Evolutionary conservation across 2,797 vertebrate species (phyloP).

Genomic region (Rhinella marina): DNA sequence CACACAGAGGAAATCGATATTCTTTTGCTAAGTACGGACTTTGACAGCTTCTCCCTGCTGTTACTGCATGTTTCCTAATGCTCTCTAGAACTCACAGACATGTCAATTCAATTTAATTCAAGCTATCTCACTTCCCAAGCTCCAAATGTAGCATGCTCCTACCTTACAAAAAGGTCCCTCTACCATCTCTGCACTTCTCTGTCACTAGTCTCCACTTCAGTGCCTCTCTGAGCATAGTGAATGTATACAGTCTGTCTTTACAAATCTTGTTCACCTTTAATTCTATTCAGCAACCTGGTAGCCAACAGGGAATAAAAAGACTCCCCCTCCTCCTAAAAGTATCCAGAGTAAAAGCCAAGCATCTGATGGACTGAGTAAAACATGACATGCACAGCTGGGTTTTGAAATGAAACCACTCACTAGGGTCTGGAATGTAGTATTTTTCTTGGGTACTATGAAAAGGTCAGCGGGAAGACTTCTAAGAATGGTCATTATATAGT

Average conservation of each 20-base stretch:
- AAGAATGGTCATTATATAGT: constrained; percentile 6
- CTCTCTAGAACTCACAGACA: constrained; percentile 46
- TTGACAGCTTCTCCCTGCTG: constrained; percentile 54
- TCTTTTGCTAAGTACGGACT: constrained; percentile 44
- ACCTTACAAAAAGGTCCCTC: constrained; percentile 32
- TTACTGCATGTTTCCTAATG: constrained; percentile 50
- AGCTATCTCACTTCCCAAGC: neutral
- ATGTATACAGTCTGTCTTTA: constrained; percentile 56
- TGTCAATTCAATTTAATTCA: constrained; percentile 59
- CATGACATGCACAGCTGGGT: constrained; percentile 46
- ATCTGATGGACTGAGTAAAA: constrained; percentile 51
- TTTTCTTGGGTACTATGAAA: neutral
- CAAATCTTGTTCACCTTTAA: constrained; percentile 54
- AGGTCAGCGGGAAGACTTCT: constrained; percentile 33
- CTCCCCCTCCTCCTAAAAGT: constrained; percentile 7
- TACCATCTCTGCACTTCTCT: constrained; percentile 39
- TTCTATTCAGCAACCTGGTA: constrained; percentile 28
- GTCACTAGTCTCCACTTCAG: constrained; percentile 50
- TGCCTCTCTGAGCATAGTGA: constrained; percentile 55
- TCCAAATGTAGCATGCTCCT: constrained; percentile 38
- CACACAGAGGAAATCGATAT: constrained; percentile 38
- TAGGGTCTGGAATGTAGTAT: neutral
- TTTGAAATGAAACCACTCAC: constrained; percentile 42
- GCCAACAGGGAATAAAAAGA: constrained; percentile 23
- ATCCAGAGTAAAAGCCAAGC: constrained; percentile 27